Evolutionary conservation across 2,888 invertebrate species (phyloP).

Genomic region (Zaprionus lineosus): DNA sequence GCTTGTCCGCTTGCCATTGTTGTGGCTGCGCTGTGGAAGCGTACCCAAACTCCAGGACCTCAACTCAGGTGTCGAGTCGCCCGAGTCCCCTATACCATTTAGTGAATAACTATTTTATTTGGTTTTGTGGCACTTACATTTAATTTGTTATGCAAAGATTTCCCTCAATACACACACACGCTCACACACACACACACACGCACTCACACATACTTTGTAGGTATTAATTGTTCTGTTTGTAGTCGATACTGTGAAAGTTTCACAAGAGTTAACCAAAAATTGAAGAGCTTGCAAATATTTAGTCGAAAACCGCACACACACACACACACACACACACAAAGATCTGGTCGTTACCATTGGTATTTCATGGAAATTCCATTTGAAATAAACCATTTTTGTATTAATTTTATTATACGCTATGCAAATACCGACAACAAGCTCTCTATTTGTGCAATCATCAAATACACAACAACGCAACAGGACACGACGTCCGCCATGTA

Average conservation of each 20-base stretch:
- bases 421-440: too few relatives aligned
- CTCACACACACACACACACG: slow-evolving; percentile 24
- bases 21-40: slow-evolving; percentile 37
- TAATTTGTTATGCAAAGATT: slow-evolving; percentile 74
- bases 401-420: slow-evolving; percentile 50
- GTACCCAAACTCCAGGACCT: slow-evolving; percentile 3
- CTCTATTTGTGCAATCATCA: too few relatives aligned
- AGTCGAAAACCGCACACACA: slow-evolving; percentile 45
- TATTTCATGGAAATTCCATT: slow-evolving; percentile 21
- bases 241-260: slow-evolving; percentile 22
- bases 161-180: slow-evolving; percentile 30
- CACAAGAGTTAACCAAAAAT: slow-evolving; percentile 49
- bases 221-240: slow-evolving; percentile 52
- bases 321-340: slow-evolving; percentile 11
- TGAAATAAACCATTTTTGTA: slow-evolving; percentile 44
- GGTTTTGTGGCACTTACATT: slow-evolving; percentile 72
- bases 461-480: background rate
- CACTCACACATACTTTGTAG: slow-evolving; percentile 18
- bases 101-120: slow-evolving; percentile 54
- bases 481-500: too few relatives aligned
- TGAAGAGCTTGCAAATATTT: slow-evolving; percentile 50
- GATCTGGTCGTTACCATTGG: slow-evolving; percentile 6
- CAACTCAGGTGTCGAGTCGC: slow-evolving; percentile 41
- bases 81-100: slow-evolving; percentile 3
- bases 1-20: slow-evolving; percentile 32